Conservation (phyloP, 2,797 vertebrate species). For the Phataginus tricuspis region DNA sequence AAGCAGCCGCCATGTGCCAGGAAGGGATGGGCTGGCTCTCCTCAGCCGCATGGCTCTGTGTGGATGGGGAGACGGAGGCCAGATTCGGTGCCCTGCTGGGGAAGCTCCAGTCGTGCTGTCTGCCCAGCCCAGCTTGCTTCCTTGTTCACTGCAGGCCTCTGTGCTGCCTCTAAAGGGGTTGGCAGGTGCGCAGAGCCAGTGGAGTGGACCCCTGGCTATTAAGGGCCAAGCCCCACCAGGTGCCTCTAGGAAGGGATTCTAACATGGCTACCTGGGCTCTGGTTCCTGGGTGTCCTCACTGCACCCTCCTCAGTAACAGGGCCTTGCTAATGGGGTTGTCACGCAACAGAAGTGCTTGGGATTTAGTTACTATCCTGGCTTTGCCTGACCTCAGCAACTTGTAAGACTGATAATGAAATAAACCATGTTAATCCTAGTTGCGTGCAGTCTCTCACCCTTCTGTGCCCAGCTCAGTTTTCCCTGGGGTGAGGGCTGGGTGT, state of each 20-base stretch:
- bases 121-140: constrained; percentile 18
- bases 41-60: not conserved
- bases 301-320: constrained; percentile 54
- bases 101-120: not conserved
- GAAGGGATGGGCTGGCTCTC: not conserved
- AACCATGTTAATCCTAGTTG: constrained; percentile 72
- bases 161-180: constrained; percentile 1
- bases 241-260: not conserved
- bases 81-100: not conserved
- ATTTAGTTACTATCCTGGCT: constrained; percentile 60
- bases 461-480: constrained; percentile 20
- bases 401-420: constrained; percentile 77
- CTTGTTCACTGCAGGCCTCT: not conserved
- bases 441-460: constrained; percentile 60
- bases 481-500: not conserved
- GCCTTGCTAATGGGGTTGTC: constrained; percentile 60
- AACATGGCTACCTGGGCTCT: not conserved
- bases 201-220: not conserved
- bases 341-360: constrained; percentile 33
- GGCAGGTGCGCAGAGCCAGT: not conserved
- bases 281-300: constrained; percentile 29
- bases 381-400: constrained; percentile 41
- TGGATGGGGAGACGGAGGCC: not conserved
- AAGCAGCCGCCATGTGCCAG: not conserved
- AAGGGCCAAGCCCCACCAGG: not conserved